A percentile compares a stretch with the other conserved stretches of the same genome.
These are phyloP conservation scores for Caenorhabditis auriculariae DNA, from an alignment of 2,888 invertebrate genomes.

Conservation along the genomic window DNA sequence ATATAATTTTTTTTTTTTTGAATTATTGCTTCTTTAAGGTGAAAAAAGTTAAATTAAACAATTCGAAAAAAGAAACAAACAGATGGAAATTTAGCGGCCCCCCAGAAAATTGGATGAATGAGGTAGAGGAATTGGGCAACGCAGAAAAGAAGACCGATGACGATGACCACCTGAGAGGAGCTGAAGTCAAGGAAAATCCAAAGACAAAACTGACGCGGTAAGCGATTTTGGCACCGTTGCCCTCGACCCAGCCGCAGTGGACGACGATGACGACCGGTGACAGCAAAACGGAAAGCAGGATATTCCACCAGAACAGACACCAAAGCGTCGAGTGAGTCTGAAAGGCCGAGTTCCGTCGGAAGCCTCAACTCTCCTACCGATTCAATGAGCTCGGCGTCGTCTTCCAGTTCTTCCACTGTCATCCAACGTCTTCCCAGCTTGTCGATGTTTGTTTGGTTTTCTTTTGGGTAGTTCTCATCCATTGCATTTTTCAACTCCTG, in stretches of 20 bases:
- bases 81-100: conserved; percentile 48
- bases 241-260: conserved; percentile 38
- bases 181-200: too few relatives aligned
- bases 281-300: conserved; percentile 37
- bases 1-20: neutral
- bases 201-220: conserved; percentile 34
- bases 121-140: conserved; percentile 55
- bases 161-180: conserved; percentile 35
- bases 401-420: conserved; percentile 44
- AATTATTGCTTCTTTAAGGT: neutral
- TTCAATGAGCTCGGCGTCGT: conserved; percentile 34
- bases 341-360: conserved; percentile 2
- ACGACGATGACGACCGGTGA: conserved; percentile 36
- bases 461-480: conserved; percentile 41
- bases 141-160: conserved; percentile 46
- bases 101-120: conserved; percentile 52
- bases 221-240: conserved; percentile 43
- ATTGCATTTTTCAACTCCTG: conserved; percentile 45
- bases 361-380: conserved; percentile 14
- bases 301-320: conserved; percentile 45
- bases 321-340: conserved; percentile 46
- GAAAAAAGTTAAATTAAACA: neutral
- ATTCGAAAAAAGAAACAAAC: too few relatives aligned
- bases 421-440: conserved; percentile 37
- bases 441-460: conserved; percentile 33